Percentiles rank a stretch among this genome's conserved stretches.
Conservation (phyloP, 2,113 vertebrate species). For the Butorides virescens region DNA sequence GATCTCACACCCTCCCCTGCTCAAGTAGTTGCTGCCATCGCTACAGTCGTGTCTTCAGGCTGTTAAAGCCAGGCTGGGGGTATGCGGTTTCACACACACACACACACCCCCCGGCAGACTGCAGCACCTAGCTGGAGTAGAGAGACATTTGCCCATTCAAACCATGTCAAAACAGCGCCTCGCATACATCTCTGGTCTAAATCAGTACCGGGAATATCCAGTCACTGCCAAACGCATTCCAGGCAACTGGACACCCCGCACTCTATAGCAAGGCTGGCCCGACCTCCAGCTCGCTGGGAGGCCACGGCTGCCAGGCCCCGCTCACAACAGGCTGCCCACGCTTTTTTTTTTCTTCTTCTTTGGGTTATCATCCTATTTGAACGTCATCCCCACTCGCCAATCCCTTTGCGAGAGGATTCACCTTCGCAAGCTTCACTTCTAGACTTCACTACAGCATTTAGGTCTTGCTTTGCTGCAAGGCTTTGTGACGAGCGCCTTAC, state of each 20-base stretch:
- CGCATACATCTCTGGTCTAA: background rate
- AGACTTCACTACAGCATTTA: background rate
- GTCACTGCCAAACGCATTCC: background rate
- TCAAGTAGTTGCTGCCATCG: background rate
- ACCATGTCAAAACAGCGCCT: background rate
- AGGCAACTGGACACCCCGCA: background rate
- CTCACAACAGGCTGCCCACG: background rate
- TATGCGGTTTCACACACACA: fast-evolving
- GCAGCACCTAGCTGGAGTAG: fast-evolving
- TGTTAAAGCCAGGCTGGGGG: background rate
- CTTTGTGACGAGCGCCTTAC: fast-evolving
- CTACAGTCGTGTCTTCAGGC: fast-evolving
- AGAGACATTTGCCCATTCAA: fast-evolving
- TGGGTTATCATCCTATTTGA: background rate
- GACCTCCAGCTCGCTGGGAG: background rate
- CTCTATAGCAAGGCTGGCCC: background rate
- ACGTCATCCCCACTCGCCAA: too few relatives aligned
- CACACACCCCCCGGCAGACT: too few relatives aligned
- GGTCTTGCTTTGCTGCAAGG: background rate
- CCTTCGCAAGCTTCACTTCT: background rate
- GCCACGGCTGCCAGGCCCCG: background rate
- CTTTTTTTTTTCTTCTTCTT: fast-evolving
- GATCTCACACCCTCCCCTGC: background rate
- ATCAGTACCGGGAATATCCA: background rate
- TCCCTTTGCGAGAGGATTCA: background rate